These are phyloP conservation scores for Ormia ochracea DNA, from an alignment of 2,888 invertebrate species.

Conservation along the genomic window DNA sequence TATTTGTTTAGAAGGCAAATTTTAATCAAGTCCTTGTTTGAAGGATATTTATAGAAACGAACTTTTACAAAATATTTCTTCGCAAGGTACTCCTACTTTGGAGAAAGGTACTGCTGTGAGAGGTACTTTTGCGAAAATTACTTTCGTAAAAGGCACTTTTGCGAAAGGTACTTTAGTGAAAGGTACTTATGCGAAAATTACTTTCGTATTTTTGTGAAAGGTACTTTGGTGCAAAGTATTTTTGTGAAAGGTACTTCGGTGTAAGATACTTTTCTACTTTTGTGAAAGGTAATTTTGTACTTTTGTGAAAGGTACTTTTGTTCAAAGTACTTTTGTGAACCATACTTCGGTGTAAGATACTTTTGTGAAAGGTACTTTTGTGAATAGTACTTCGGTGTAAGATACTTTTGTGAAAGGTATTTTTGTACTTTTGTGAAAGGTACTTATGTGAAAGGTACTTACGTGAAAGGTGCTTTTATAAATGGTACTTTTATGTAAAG, in stretches of 20 bases:
- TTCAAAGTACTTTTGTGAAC: too few relatives aligned
- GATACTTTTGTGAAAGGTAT: too few relatives aligned
- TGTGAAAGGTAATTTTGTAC: too few relatives aligned
- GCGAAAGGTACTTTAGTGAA: neutral
- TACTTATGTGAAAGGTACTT: neutral
- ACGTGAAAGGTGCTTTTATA: neutral
- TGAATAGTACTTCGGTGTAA: neutral
- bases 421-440: too few relatives aligned
- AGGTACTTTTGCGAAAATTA: neutral
- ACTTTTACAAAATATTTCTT: neutral
- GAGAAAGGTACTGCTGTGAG: neutral
- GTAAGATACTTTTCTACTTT: too few relatives aligned
- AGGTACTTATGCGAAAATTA: too few relatives aligned
- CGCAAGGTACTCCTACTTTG: neutral
- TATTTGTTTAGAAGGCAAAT: too few relatives aligned
- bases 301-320: neutral
- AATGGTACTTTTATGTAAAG: neutral
- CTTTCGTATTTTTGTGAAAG: too few relatives aligned
- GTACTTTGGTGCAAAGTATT: too few relatives aligned
- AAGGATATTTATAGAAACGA: too few relatives aligned
- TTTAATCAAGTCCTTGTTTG: too few relatives aligned
- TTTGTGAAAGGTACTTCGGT: neutral
- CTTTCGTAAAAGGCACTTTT: neutral
- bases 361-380: neutral
- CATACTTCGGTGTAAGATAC: neutral